Evolutionary conservation across 2,888 invertebrate genomes (phyloP).

Genomic region (Drosophila lacicola): DNA sequence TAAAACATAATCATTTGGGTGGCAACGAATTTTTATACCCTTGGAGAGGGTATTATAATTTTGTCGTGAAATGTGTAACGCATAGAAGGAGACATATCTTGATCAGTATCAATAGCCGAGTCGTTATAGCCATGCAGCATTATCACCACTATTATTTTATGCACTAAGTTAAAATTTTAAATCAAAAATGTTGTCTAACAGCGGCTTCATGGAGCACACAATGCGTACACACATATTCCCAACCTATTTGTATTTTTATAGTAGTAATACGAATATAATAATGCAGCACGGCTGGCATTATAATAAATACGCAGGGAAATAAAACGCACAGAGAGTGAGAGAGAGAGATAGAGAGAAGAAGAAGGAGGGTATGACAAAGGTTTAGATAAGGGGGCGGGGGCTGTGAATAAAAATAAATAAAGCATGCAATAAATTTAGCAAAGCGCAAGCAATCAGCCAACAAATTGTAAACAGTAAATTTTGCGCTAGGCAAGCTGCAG

Average conservation of each 20-base stretch:
- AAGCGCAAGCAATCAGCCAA: constrained; percentile 77
- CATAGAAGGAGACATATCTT: too few relatives aligned
- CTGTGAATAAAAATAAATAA: constrained; percentile 52
- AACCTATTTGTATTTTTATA: constrained; percentile 12
- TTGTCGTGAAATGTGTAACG: too few relatives aligned
- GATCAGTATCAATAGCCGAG: too few relatives aligned
- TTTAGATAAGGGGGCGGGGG: neutral
- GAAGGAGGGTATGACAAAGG: neutral
- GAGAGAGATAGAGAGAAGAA: neutral
- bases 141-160: constrained; percentile 14
- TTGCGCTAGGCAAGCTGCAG: constrained; percentile 44
- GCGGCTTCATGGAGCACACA: neutral
- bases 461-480: constrained; percentile 79
- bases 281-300: constrained; percentile 63
- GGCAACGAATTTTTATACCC: too few relatives aligned
- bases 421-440: constrained; percentile 70
- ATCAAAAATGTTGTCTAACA: constrained; percentile 9
- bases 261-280: constrained; percentile 68
- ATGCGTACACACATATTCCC: constrained; percentile 1
- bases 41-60: too few relatives aligned
- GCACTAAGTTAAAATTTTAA: constrained; percentile 66
- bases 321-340: neutral
- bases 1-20: too few relatives aligned
- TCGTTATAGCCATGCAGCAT: too few relatives aligned
- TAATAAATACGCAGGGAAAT: constrained; percentile 64